phyloP scores from a whole-genome alignment of 2,888 invertebrate species.

The Ctena decussata region DNA sequence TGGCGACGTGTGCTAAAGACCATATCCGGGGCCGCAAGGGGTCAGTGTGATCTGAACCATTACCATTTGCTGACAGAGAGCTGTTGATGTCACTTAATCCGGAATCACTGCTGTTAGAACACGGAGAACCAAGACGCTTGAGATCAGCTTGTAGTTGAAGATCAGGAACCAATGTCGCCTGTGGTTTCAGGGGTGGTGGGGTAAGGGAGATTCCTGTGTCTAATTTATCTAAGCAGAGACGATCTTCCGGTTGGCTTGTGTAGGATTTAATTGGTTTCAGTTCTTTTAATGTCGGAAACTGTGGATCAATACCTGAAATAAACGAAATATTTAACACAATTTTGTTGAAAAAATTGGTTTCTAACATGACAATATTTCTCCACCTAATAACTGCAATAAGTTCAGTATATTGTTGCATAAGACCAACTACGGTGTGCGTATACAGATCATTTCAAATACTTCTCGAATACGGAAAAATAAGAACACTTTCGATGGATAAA shows the following conservation, averaged over 20 bases:
- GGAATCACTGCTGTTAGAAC: slow-evolving; percentile 83
- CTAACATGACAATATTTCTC: too few relatives aligned
- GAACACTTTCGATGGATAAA: too few relatives aligned
- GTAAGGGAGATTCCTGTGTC: slow-evolving; percentile 55
- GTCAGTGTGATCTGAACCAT: slow-evolving; percentile 62
- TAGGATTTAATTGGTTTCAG: slow-evolving; percentile 43
- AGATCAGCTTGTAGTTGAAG: slow-evolving; percentile 62
- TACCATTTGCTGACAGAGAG: slow-evolving; percentile 72
- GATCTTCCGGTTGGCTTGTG: slow-evolving; percentile 43
- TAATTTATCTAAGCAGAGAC: slow-evolving; percentile 53
- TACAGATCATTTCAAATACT: too few relatives aligned
- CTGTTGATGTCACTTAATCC: slow-evolving; percentile 81
- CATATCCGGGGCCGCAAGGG: slow-evolving; percentile 82
- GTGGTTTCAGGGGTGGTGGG: slow-evolving; percentile 59
- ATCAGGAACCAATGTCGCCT: slow-evolving; percentile 56
- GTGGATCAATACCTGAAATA: not conserved
- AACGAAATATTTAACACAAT: too few relatives aligned
- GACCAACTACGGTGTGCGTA: too few relatives aligned
- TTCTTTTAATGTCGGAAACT: slow-evolving; percentile 30
- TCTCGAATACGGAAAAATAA: too few relatives aligned
- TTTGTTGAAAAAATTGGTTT: too few relatives aligned
- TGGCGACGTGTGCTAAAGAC: slow-evolving; percentile 85
- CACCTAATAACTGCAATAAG: too few relatives aligned
- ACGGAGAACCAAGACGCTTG: slow-evolving; percentile 80
- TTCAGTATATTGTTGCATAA: too few relatives aligned